Evolutionary conservation across 1,140 invertebrate species (phyloP), one percentile per base, ranked within the genome.

Genomic region (Vanessa atalanta): DNA sequence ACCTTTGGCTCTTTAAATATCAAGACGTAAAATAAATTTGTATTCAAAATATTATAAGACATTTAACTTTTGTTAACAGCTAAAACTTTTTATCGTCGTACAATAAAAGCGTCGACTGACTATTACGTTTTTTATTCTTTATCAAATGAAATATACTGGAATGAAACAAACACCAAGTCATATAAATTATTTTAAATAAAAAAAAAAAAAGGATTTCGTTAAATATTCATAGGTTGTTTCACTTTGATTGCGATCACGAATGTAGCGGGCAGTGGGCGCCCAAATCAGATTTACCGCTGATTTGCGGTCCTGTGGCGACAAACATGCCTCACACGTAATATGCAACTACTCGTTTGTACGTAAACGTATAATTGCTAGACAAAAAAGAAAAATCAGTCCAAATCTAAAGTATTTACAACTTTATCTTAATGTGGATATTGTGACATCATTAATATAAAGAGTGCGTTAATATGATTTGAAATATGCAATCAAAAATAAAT

Each of bases 271-370:
- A 26, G 47, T 55, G 51, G 43, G 65, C 65, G 71, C 64, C 26
- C 64, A 72, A 72, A 72, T 67, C 71, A 72, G 65, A 72, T 72
- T 72, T 72, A 67, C 71, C 65, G 47, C 65, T 72, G 71, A 66
- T 72, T 72, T 65, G 71, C 47, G 71, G 53, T 43, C 53, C 55
- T 65, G 47, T 3, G 64, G 65, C 65, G 55, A 72, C 71, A 72
- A 72, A 72, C 71, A 72, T 50, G 55, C 53, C 64, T 65, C 71
- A 60, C 37, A 37, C 71, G 55, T 72, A 72, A 66, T 72, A 67
- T 72, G 71, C 23, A 55, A 47, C 43, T 48, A 72, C 71, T 60
- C 23, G 64, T 55, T 65, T 57, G 31, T 65, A 72, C 48, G 65
- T 31, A 26, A 67, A 61, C 55, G 57, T 26, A 37, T 61, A 61